phyloP scores from a whole-genome alignment of 2,113 vertebrate species.

The Phaetusa simplex region DNA sequence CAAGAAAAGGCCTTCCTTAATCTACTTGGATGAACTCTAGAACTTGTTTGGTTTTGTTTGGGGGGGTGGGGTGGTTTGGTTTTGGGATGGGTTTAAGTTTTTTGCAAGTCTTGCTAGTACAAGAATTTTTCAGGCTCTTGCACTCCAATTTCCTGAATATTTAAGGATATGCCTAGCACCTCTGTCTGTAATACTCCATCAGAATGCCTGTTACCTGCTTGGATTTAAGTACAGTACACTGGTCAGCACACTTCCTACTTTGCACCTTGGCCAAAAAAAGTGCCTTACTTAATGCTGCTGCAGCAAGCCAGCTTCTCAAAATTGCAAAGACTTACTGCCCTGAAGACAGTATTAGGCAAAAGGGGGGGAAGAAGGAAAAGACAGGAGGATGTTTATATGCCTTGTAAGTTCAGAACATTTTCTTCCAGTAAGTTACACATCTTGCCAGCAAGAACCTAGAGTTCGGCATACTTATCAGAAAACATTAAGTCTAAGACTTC shows the following conservation, averaged over 20 bases:
- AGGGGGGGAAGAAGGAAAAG: background rate
- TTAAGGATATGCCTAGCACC: background rate
- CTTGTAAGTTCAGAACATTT: slow-evolving; percentile 12
- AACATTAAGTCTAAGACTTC: background rate
- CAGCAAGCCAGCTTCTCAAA: background rate
- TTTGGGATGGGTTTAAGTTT: background rate
- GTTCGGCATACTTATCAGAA: background rate
- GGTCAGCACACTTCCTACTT: background rate
- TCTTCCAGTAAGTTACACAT: background rate
- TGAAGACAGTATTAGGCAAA: background rate
- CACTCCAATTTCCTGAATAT: background rate
- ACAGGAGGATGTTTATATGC: background rate
- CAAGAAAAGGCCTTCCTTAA: background rate
- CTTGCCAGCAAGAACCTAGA: background rate
- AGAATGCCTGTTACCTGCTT: background rate
- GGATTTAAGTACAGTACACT: background rate
- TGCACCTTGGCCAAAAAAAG: background rate
- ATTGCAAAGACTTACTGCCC: background rate
- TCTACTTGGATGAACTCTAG: background rate
- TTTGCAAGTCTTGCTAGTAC: background rate
- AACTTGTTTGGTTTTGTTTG: background rate
- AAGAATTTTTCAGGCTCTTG: background rate
- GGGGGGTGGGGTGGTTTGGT: background rate
- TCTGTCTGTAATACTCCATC: background rate
- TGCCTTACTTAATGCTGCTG: background rate